Conservation (phyloP, 1,140 invertebrate species). For the Cryptotermes secundus region DNA sequence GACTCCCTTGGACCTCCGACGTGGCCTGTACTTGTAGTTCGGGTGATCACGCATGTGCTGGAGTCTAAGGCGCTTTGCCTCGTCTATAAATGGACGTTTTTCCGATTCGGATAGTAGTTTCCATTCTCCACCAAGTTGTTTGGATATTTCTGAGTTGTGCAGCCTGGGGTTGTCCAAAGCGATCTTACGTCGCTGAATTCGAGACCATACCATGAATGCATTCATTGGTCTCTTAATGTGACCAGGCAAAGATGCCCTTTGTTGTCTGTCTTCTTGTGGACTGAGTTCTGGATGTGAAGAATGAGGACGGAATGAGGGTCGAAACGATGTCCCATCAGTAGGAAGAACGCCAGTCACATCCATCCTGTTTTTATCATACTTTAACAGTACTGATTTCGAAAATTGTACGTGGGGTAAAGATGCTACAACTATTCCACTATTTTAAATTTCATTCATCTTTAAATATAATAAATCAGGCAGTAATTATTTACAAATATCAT, state of each 20-base stretch:
- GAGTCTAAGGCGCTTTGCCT: slow-evolving; percentile 69
- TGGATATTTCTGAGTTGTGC: slow-evolving; percentile 62
- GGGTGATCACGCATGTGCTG: slow-evolving; percentile 76
- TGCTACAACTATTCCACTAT: too few species aligned
- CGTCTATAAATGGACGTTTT: slow-evolving; percentile 80
- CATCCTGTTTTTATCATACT: too few species aligned
- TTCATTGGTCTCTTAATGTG: slow-evolving; percentile 51
- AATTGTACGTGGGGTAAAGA: too few species aligned
- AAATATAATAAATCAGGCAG: too few species aligned
- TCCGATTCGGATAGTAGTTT: slow-evolving; percentile 65
- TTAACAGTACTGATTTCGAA: too few species aligned
- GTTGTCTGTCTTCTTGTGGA: not conserved
- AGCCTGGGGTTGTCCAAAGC: slow-evolving; percentile 65
- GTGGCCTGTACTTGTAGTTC: slow-evolving; percentile 70
- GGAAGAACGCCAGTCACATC: too few species aligned
- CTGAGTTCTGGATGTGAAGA: too few species aligned
- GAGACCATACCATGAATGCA: slow-evolving; percentile 52
- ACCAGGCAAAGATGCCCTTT: not conserved
- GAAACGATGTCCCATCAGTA: too few species aligned
- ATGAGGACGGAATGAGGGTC: too few species aligned
- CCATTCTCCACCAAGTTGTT: slow-evolving; percentile 61
- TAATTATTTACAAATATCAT: too few species aligned
- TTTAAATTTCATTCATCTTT: too few species aligned
- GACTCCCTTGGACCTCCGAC: slow-evolving; percentile 60
- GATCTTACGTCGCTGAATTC: slow-evolving; percentile 55